Percentiles rank a stretch among this genome's conserved stretches.
These are phyloP conservation scores for Chinchilla lanigera DNA, from an alignment of 2,113 vertebrate species.

Conservation along the genomic window DNA sequence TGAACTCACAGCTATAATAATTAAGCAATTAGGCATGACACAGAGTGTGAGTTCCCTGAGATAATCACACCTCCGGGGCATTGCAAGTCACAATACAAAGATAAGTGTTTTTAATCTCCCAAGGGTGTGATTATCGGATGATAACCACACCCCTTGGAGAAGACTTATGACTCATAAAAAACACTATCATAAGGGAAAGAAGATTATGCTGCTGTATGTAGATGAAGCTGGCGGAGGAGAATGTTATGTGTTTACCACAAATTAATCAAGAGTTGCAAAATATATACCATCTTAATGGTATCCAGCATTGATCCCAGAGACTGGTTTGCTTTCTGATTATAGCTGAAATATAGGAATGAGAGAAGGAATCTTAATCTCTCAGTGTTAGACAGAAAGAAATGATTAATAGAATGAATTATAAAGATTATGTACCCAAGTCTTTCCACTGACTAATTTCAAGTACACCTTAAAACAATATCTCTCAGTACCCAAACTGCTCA, in stretches of 20 bases:
- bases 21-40: slow-evolving; percentile 89
- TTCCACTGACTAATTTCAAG: background rate
- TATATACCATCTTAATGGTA: slow-evolving; percentile 41
- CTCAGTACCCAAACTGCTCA: slow-evolving; percentile 20
- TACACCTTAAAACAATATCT: background rate
- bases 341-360: background rate
- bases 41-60: slow-evolving; percentile 85
- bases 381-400: background rate
- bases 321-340: slow-evolving; percentile 35
- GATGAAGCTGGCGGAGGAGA: slow-evolving; percentile 69
- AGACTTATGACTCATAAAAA: slow-evolving; percentile 84
- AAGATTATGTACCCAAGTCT: background rate
- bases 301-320: background rate
- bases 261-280: slow-evolving; percentile 78
- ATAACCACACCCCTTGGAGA: slow-evolving; percentile 86
- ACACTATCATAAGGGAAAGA: slow-evolving; percentile 80
- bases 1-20: slow-evolving; percentile 86
- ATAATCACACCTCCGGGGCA: slow-evolving; percentile 88
- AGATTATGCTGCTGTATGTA: slow-evolving; percentile 79
- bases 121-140: slow-evolving; percentile 86
- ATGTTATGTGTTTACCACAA: slow-evolving; percentile 62
- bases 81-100: slow-evolving; percentile 86
- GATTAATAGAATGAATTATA: slow-evolving; percentile 15
- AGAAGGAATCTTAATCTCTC: background rate
- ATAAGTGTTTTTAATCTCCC: slow-evolving; percentile 89